Evolutionary conservation across 2,888 invertebrate genomes (phyloP), one percentile per base, ranked within the genome.

Genomic region (Synanthedon myopaeformis): DNA sequence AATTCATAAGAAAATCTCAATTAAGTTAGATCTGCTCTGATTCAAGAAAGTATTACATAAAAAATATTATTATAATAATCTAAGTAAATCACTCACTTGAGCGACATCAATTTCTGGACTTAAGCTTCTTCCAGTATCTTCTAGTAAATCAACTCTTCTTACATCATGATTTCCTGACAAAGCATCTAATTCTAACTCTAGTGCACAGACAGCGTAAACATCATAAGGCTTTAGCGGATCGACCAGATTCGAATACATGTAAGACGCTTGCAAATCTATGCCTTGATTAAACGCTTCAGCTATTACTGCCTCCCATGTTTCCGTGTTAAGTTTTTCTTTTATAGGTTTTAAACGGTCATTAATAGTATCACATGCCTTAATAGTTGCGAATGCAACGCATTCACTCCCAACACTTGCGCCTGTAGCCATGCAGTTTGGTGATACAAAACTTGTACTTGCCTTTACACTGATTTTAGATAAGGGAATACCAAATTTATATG

Each of bases 161-260:
- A 93, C 74, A 59, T 92, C 83, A 66, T 92, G 90, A 68, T 94
- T 92, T 10, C 95, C 95, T 0, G 94, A 94, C 35, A 96, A 79
- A 12, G 94, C 79, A 72, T 96, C 96, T 0, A 95, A 74, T 76
- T 95, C 94, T 0, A 94, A 89, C 76, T 96, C 95, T 3, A 91
- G 74, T 2, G 91, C 88, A 6, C 90, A 81, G 0, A 90, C 85
- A 1, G 91, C 93, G 64, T 90, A 93, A 53, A 94, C 89, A 42
- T 84, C 73, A 63, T 94, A 94, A 0, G 82, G 65, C 23, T 89
- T 83, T 35, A 92, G 67, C 48, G 76, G 74, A 48, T 90, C 89
- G 6, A 80, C 79, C 0, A 65, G 53, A 17, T 49, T 49, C 0
- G 88, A 82, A 63, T 74, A 91, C 89, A 90, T 84, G 65, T 91